These are phyloP conservation scores for Melanotaenia trifasciata DNA, from an alignment of 2,797 vertebrate species.

Conservation along the genomic window DNA sequence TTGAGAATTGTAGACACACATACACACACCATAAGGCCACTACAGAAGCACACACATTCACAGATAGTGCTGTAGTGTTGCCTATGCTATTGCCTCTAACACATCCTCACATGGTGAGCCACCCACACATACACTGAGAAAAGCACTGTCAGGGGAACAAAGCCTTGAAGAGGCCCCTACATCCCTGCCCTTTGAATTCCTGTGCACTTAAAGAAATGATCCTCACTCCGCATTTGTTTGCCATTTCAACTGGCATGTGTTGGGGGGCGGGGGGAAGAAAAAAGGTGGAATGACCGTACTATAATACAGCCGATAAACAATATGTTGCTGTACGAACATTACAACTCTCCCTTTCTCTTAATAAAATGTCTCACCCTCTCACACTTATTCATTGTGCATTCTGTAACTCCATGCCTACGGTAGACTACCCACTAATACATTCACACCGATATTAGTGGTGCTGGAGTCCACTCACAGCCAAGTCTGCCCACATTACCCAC, in stretches of 20 bases:
- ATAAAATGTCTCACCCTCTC: slow-evolving; percentile 72
- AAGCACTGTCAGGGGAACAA: slow-evolving; percentile 80
- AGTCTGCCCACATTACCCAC: slow-evolving; percentile 84
- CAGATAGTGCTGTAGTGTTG: slow-evolving; percentile 71
- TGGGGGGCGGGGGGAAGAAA: slow-evolving; percentile 3
- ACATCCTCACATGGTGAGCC: slow-evolving; percentile 78
- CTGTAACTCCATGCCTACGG: slow-evolving; percentile 77
- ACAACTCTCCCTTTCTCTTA: slow-evolving; percentile 47
- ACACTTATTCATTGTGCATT: slow-evolving; percentile 76
- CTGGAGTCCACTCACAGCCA: slow-evolving; percentile 82
- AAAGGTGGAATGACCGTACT: slow-evolving; percentile 27
- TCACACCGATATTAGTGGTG: slow-evolving; percentile 79
- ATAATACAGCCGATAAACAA: slow-evolving; percentile 63
- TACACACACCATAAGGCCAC: slow-evolving; percentile 63
- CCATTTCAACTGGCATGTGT: slow-evolving; percentile 48
- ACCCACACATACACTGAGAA: slow-evolving; percentile 79
- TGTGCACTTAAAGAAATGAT: slow-evolving; percentile 74
- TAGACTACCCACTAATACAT: slow-evolving; percentile 80
- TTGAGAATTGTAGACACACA: slow-evolving; percentile 78
- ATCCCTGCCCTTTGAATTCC: slow-evolving; percentile 75
- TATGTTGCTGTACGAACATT: slow-evolving; percentile 61
- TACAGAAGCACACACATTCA: slow-evolving; percentile 74
- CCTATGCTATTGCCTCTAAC: slow-evolving; percentile 78
- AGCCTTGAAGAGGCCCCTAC: slow-evolving; percentile 80
- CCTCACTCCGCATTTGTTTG: slow-evolving; percentile 55